These are phyloP conservation scores for Cottoperca gobio DNA, from an alignment of 2,797 vertebrate species.

Conservation along the genomic window DNA sequence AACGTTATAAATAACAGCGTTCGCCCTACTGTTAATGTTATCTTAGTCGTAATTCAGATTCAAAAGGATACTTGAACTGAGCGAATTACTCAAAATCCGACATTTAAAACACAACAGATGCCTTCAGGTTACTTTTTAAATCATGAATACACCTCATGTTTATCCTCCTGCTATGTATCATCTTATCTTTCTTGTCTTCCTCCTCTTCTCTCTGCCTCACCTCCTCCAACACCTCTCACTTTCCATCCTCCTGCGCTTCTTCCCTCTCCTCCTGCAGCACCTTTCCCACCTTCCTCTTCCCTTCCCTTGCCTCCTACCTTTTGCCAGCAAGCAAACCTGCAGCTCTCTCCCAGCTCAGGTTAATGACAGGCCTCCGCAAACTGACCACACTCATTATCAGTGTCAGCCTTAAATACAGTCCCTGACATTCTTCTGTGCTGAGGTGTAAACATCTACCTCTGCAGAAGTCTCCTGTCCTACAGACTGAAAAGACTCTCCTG, in stretches of 20 bases:
- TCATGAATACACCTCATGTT: constrained; percentile 9
- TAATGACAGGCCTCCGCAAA: constrained; percentile 83
- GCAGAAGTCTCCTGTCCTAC: constrained; percentile 48
- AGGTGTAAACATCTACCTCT: constrained; percentile 81
- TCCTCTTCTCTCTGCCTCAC: constrained; percentile 4
- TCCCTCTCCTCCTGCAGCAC: constrained; percentile 56
- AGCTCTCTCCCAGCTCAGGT: constrained; percentile 59
- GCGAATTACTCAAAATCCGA: constrained; percentile 21
- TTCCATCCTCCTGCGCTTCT: constrained; percentile 23
- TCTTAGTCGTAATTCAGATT: constrained; percentile 21
- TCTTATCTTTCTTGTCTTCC: constrained; percentile 37
- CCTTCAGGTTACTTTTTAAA: constrained; percentile 20
- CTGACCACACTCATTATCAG: constrained; percentile 84
- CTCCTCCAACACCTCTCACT: constrained; percentile 36
- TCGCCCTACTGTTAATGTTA: constrained; percentile 14
- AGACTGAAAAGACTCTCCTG: constrained; percentile 3
- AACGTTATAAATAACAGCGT: constrained; percentile 3
- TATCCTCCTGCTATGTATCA: constrained; percentile 34
- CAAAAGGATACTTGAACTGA: neutral
- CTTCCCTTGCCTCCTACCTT: constrained; percentile 38
- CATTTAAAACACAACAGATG: constrained; percentile 19
- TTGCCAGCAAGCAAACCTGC: constrained; percentile 38
- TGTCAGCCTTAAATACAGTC: constrained; percentile 78
- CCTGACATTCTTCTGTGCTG: constrained; percentile 78
- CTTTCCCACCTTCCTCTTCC: constrained; percentile 42